Evolutionary conservation across 1,140 invertebrate genomes (phyloP), one percentile per base, ranked within the genome.

Genomic region (Nebria ingens): DNA sequence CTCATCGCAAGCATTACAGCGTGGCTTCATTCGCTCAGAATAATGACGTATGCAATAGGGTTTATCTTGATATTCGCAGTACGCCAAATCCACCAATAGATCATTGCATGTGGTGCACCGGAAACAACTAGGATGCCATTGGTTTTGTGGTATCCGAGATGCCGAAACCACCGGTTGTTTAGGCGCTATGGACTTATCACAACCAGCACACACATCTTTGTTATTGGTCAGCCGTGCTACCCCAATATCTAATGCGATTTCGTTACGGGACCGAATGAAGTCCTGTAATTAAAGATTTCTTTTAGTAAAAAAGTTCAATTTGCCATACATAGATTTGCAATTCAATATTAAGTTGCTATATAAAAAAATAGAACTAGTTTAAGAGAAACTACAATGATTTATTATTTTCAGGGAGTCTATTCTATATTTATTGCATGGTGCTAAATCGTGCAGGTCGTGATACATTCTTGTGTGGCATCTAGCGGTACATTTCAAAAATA

Each of bases 171-270:
- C 62, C 13, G 66, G 61, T 21, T 64, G 58, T 51, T 65, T 63
- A 19, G 40, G 42, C 9, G 55, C 56, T 19, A 69, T 60, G 15
- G 62, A 52, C 51, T 64, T 59, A 11, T 58, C 49, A 56, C 68
- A 70, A 20, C 59, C 56, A 1, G 54, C 59, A 52, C 68, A 70
- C 56, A 40, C 75, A 65, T 61, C 80, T 42, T 62, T 62, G 3
- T 62, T 54, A 9, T 64, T 64, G 20, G 66, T 61, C 22, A 58
- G 76, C 62, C 79, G 79, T 1, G 84, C 84, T 62, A 78, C 82
- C 70, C 90, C 96, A 65, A 98, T 92, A 71, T 98, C 96, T 60
- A 99, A 75, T 13, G 93, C 91, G 60, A 97, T 88, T 76, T 96
- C 91, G 71, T 97, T 97, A 40, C 93, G 76, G 23, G 89, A 89